Conservation (phyloP, 2,888 invertebrate species). For the Rotaria magnacalcarata region DNA sequence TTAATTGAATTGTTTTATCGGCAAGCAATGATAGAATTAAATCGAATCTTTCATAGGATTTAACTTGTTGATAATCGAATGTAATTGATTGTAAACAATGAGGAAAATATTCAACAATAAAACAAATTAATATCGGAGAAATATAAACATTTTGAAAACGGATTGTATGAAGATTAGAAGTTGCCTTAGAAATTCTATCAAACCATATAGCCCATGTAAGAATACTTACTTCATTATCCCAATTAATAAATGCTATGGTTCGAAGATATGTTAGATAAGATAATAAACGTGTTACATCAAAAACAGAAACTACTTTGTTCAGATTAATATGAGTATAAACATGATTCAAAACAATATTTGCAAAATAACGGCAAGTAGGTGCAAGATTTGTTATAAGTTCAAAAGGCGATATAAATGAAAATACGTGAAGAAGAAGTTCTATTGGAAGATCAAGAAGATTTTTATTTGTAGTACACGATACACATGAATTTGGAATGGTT, state of each 20-base stretch:
- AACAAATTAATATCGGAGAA: not conserved
- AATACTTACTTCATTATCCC: not conserved
- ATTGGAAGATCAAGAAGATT: not conserved
- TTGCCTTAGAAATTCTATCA: not conserved
- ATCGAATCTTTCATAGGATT: not conserved
- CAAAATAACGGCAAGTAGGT: not conserved
- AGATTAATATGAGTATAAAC: not conserved
- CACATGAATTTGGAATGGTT: too few species aligned
- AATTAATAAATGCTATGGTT: not conserved
- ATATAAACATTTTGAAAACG: constrained; percentile 21
- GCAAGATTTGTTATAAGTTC: not conserved
- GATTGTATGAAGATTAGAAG: not conserved
- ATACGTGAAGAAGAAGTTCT: constrained; percentile 21
- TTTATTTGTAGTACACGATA: too few species aligned
- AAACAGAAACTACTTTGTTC: not conserved
- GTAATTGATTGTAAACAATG: constrained; percentile 15
- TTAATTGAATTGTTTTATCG: not conserved
- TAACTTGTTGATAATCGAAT: not conserved
- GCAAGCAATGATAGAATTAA: not conserved
- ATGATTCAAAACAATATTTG: not conserved
- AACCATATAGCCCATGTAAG: constrained; percentile 17
- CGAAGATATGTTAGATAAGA: not conserved
- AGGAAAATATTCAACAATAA: constrained; percentile 5
- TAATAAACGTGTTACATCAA: not conserved
- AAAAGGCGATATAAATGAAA: not conserved